These are phyloP conservation scores for Dascyllus trimaculatus DNA, from an alignment of 2,113 vertebrate genomes.

Conservation along the genomic window DNA sequence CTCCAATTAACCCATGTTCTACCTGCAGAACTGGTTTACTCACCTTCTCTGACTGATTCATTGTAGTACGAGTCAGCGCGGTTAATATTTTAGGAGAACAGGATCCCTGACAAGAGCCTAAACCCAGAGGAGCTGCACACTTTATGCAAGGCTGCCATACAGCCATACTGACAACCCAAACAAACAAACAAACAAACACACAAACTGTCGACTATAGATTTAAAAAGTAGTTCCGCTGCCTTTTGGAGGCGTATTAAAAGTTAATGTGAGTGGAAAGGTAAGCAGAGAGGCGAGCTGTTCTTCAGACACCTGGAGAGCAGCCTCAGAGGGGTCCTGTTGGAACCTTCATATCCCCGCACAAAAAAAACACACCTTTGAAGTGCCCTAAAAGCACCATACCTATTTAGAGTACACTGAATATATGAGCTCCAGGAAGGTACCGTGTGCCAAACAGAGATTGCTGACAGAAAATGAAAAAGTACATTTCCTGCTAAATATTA, in stretches of 20 bases:
- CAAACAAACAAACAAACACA: background rate
- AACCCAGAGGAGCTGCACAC: background rate
- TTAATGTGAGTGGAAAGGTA: slow-evolving; percentile 39
- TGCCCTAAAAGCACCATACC: slow-evolving; percentile 28
- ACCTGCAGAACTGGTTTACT: background rate
- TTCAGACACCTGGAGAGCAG: slow-evolving; percentile 35
- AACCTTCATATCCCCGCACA: slow-evolving; percentile 8
- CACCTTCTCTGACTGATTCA: slow-evolving; percentile 4
- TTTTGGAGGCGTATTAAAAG: slow-evolving; percentile 39
- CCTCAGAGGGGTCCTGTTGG: slow-evolving; percentile 38
- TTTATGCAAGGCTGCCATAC: background rate
- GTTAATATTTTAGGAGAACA: slow-evolving; percentile 31
- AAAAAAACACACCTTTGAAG: slow-evolving; percentile 29
- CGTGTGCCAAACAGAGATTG: slow-evolving; percentile 23
- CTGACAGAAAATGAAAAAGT: slow-evolving; percentile 46
- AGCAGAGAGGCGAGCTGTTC: slow-evolving; percentile 35
- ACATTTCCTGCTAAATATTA: slow-evolving; percentile 54
- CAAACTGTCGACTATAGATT: slow-evolving; percentile 8
- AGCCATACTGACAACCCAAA: background rate
- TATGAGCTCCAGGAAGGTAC: slow-evolving; percentile 44
- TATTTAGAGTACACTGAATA: slow-evolving; percentile 43
- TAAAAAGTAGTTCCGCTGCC: slow-evolving; percentile 11
- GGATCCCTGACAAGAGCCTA: background rate
- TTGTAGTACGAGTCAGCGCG: background rate
- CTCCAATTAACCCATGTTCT: background rate